Percentiles rank a stretch among this genome's conserved stretches.
Conservation (phyloP, 2,797 vertebrate genomes). For the Sebastes diploproa region DNA sequence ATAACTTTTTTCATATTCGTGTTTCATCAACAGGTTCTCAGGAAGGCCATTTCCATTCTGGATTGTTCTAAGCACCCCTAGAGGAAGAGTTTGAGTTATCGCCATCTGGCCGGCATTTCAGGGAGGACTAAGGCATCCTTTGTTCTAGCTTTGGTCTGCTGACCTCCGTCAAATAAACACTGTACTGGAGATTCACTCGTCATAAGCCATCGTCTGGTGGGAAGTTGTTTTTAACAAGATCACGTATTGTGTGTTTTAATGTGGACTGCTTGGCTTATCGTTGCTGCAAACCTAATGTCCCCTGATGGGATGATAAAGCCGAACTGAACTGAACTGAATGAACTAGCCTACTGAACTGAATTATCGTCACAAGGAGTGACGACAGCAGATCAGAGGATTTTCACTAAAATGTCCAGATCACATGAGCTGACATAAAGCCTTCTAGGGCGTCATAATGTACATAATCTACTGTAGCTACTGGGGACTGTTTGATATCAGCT, state of each 20-base stretch:
- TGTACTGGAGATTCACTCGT: not conserved
- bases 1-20: too few species aligned
- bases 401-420: not conserved
- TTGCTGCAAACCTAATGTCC: not conserved
- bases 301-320: not conserved
- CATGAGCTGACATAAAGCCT: not conserved
- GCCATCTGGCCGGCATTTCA: not conserved
- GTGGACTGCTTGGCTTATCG: not conserved
- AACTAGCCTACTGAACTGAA: not conserved
- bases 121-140: not conserved
- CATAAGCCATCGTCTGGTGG: not conserved
- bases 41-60: too few species aligned
- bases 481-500: not conserved
- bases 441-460: not conserved
- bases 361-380: not conserved
- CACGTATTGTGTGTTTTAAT: not conserved
- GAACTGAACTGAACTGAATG: not conserved
- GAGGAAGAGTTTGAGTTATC: not conserved
- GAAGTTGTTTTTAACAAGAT: not conserved
- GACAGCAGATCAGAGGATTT: not conserved
- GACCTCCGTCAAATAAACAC: not conserved
- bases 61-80: not conserved
- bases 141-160: not conserved
- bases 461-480: not conserved
- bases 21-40: too few species aligned